A percentile compares a stretch with the other conserved stretches of the same genome.
Conservation (phyloP, 2,888 invertebrate species). For the Lepidonotus clava region DNA sequence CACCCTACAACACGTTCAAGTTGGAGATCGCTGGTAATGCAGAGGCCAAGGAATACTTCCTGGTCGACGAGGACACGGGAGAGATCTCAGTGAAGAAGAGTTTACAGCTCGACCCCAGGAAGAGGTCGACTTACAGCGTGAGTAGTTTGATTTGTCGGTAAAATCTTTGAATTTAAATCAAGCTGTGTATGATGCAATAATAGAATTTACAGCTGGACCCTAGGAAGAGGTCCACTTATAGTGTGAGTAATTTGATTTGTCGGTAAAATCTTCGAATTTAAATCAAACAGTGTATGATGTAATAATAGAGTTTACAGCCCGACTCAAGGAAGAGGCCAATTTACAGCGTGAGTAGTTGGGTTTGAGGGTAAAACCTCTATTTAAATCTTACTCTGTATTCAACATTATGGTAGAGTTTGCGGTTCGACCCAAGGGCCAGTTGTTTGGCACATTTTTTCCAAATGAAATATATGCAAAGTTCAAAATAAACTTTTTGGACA, state of each 20-base stretch:
- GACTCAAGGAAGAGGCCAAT: slow-evolving; percentile 63
- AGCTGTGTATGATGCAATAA: too few relatives aligned
- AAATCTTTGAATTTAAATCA: too few relatives aligned
- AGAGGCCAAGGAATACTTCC: slow-evolving; percentile 62
- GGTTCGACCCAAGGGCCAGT: slow-evolving; percentile 67
- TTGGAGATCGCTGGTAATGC: slow-evolving; percentile 66
- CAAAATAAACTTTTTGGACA: too few relatives aligned
- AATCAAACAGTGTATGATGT: too few relatives aligned
- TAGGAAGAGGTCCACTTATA: slow-evolving; percentile 54
- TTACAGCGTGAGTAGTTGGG: slow-evolving; percentile 58
- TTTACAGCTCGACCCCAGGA: slow-evolving; percentile 66
- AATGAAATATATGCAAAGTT: too few relatives aligned
- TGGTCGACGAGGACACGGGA: slow-evolving; percentile 59
- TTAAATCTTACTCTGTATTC: too few relatives aligned
- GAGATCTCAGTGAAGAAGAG: slow-evolving; percentile 61
- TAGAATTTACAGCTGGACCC: slow-evolving; percentile 66
- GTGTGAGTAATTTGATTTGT: slow-evolving; percentile 56
- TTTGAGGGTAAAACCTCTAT: too few relatives aligned
- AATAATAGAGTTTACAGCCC: slow-evolving; percentile 62
- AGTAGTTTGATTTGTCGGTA: too few relatives aligned
- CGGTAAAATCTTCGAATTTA: too few relatives aligned
- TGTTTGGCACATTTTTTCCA: too few relatives aligned
- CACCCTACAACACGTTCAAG: slow-evolving; percentile 66
- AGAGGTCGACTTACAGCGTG: slow-evolving; percentile 54
- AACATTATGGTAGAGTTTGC: too few relatives aligned